Conservation (phyloP, 2,888 invertebrate species). For the Andricus quercusramuli region DNA sequence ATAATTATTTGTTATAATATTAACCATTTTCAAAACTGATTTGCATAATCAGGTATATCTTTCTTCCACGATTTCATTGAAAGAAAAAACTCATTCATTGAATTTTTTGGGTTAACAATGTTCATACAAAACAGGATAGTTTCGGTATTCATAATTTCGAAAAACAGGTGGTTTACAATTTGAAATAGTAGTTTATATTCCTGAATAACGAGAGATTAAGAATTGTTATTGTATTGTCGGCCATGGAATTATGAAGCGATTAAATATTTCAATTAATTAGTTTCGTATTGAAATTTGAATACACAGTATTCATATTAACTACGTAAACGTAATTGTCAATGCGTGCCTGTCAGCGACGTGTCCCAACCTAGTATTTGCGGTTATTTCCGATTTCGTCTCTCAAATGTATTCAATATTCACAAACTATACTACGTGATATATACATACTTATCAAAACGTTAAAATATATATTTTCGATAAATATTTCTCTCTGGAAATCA, state of each 20-base stretch:
- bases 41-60: too few species aligned
- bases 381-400: slow-evolving; percentile 32
- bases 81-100: too few species aligned
- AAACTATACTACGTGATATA: slow-evolving; percentile 14
- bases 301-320: slow-evolving; percentile 18
- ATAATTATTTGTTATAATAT: too few species aligned
- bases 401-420: slow-evolving; percentile 34
- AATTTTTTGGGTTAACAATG: too few species aligned
- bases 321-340: slow-evolving; percentile 21
- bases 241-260: neutral
- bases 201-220: neutral
- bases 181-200: neutral
- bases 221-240: neutral
- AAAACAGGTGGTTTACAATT: neutral
- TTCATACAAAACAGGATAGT: too few species aligned
- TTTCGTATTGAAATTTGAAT: neutral
- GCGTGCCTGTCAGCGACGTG: slow-evolving; percentile 23
- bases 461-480: neutral
- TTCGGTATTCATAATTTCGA: neutral
- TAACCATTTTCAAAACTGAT: too few species aligned
- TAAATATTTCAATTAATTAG: slow-evolving; percentile 2
- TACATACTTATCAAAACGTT: slow-evolving; percentile 22
- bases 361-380: slow-evolving; percentile 7
- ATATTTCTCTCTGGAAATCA: neutral
- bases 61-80: too few species aligned